Base-by-base conservation (phyloP, 2,888 invertebrate genomes). In the Amphimallon solstitiale region DNA sequence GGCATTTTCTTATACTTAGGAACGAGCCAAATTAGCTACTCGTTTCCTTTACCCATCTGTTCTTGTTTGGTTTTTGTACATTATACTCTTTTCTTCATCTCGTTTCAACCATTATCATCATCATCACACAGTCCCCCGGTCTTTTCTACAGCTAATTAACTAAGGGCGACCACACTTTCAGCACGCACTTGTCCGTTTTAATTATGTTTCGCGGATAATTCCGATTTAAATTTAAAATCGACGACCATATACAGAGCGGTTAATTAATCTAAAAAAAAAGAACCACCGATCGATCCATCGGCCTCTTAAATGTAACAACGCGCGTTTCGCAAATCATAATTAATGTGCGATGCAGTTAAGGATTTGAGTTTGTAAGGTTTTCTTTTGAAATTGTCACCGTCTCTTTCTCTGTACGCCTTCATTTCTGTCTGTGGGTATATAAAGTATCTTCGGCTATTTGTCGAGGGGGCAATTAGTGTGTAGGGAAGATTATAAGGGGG, bases 211-310 rank as follows among this genome's bases (percentile, higher is more conserved):
- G 14, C 17, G 37, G 38, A 49, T 62, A 62, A 49, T 46, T 48
- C 46, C 62, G 62, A 62, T 62, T 62, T 62, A 62, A 62, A 62
- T 49, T 62, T 62, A 46, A 62, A 62, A 62, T 62, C 62, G 21
- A 46, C 49, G 49, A 38, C 62, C 62, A 49, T 62, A 48, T 62
- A 62, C 35, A 49, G 62, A 12, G 49, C n/a, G n/a, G n/a, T 23
- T 56, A 62, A 49, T 46, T 38, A 45, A 62, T 62, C 49, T 62
- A 38, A 49, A 62, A 38, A 49, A 62, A 35, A 62, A 60, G 46
- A 56, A 4, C 56, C 21, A 40, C 40, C 40, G 56, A 23, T 40
- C 56, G 12, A n/a, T n/a, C 40, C 40, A 40, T 40, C 56, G 23
- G 40, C 12, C 15, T 56, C 6, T 43, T 40, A 56, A 56, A 40